Base-by-base conservation (phyloP, 2,888 invertebrate species). In the Lasioglossum calceatum region DNA sequence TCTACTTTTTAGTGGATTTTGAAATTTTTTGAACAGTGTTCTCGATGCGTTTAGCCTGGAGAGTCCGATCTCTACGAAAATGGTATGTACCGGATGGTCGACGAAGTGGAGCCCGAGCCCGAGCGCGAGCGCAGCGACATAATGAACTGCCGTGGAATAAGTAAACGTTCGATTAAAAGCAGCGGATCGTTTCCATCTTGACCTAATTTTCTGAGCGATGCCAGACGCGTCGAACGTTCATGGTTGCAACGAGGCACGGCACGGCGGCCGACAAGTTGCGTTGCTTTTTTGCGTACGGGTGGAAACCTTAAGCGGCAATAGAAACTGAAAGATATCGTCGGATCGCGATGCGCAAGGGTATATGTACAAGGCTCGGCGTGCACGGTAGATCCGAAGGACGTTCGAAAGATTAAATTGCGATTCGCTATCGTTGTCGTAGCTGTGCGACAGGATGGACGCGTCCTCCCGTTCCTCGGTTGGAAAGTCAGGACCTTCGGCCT, bases 401-500 rank as follows among this genome's bases (percentile, higher is more conserved):
- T 73, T 67, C 79, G 75, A 47, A 74, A 83, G 81, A 88, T 88
- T 77, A 83, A 83, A 74, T 82, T 77, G 83, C 86, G 77, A 83
- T 67, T 81, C 72, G 54, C 78, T 85, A 47, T 85, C 87, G 81
- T 32, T 54, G 77, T 79, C 64, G 32, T 61, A 23, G 74, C 50
- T 76, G 72, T 64, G 76, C 77, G 77, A 58, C 83, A 88, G 81
- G 86, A 88, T 81, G 86, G 44, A 88, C 86, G 77, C 67, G 82
- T 82, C 88, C 78, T 75, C 47, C 44, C 47, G 85, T 74, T 67
- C 67, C 73, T 32, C 61, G 77, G 47, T 71, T 78, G 77, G 84
- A 81, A 77, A 86, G 86, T 75, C 79, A 75, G 81, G 86, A 80
- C 70, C 75, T 88, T 88, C 88, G 4, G 16, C 70, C 75, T 88